These are phyloP conservation scores for Physella acuta DNA, from an alignment of 1,140 invertebrate species.

Conservation along the genomic window DNA sequence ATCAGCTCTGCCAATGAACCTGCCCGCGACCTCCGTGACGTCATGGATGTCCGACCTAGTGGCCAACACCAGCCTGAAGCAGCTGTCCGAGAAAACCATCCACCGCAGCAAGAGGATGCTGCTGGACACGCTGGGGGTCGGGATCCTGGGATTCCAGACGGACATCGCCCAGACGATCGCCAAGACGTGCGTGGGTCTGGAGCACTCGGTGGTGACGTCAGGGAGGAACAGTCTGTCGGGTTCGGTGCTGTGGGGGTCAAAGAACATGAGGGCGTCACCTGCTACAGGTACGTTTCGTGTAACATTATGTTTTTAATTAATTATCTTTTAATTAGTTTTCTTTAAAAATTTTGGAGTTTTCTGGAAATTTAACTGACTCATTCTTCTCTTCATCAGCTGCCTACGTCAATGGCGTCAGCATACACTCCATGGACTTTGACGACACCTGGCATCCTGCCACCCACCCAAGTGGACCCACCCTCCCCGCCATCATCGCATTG, in stretches of 20 bases:
- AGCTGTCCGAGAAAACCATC: constrained; percentile 36
- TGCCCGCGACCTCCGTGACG: constrained; percentile 8
- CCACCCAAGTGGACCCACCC: constrained; percentile 45
- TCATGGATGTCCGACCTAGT: constrained; percentile 7
- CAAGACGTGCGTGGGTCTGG: constrained; percentile 1
- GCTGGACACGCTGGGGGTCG: constrained; percentile 46
- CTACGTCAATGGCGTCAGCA: constrained; percentile 44
- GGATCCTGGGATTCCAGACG: constrained; percentile 42
- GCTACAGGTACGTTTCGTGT: constrained; percentile 18
- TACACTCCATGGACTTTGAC: constrained; percentile 51
- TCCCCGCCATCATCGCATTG: constrained; percentile 45
- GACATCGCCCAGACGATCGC: constrained; percentile 34
- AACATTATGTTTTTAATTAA: neutral
- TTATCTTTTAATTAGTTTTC: neutral
- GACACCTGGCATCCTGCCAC: constrained; percentile 51
- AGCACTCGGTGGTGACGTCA: neutral
- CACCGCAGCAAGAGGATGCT: constrained; percentile 46
- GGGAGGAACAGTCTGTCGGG: neutral
- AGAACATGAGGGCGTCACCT: constrained; percentile 28
- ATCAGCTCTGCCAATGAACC: too few relatives aligned
- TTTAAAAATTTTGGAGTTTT: too few relatives aligned
- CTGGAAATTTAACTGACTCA: neutral
- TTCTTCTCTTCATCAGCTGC: constrained; percentile 33
- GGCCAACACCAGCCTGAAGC: constrained; percentile 16
- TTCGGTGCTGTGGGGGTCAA: constrained; percentile 38